These are phyloP conservation scores for Brotogeris chrysoptera DNA, from an alignment of 2,797 vertebrate genomes.

Conservation along the genomic window DNA sequence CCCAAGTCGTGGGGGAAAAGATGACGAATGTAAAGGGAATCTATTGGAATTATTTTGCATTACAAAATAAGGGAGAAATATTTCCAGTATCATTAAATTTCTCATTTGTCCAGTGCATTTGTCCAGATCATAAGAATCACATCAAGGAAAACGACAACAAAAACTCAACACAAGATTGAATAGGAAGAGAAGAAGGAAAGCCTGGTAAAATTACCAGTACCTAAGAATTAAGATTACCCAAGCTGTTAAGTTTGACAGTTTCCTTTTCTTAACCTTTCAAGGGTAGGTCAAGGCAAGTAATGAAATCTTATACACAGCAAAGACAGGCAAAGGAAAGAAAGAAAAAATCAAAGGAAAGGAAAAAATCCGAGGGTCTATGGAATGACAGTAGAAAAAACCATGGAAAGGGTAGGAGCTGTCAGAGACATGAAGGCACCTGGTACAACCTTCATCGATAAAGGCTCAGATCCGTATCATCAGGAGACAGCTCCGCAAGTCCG, in stretches of 20 bases:
- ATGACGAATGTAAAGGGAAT: background rate
- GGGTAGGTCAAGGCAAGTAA: background rate
- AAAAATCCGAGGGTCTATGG: slow-evolving; percentile 23
- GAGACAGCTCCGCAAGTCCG: slow-evolving; percentile 52
- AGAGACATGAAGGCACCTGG: slow-evolving; percentile 38
- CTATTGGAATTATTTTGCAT: slow-evolving; percentile 3
- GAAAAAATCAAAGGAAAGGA: background rate
- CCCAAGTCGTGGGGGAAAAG: background rate
- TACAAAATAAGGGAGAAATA: slow-evolving; percentile 3
- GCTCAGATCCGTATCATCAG: background rate
- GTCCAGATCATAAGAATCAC: slow-evolving; percentile 5
- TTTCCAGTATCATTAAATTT: slow-evolving; percentile 55
- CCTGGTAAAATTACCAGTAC: background rate
- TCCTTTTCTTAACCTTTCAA: background rate
- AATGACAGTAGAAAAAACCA: slow-evolving; percentile 67
- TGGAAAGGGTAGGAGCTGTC: background rate
- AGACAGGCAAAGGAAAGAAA: background rate
- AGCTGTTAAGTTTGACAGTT: background rate
- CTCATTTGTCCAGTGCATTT: slow-evolving; percentile 36
- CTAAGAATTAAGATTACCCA: background rate
- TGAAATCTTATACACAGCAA: background rate
- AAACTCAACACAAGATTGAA: background rate
- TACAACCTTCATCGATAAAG: background rate
- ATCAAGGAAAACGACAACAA: background rate
- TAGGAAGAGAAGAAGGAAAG: background rate